phyloP scores from a whole-genome alignment of 2,113 vertebrate genomes.

The Chloroceryle aenea region DNA sequence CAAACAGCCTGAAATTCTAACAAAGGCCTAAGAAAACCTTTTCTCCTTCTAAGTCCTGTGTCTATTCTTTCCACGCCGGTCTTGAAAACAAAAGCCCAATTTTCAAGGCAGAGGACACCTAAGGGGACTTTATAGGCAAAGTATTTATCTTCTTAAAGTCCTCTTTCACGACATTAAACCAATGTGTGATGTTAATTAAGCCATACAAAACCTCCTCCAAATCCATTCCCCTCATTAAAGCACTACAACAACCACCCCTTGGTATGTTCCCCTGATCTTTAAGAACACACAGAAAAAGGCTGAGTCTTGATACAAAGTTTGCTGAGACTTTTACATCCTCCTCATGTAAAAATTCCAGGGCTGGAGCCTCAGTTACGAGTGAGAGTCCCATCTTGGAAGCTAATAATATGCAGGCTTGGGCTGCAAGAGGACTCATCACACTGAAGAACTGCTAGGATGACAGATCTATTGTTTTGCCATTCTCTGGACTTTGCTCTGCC shows the following conservation, averaged over 20 bases:
- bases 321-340: not conserved
- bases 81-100: slow-evolving; percentile 21
- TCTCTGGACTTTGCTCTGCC: not conserved
- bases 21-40: not conserved
- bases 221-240: not conserved
- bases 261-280: not conserved
- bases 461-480: not conserved
- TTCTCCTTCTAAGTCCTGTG: not conserved
- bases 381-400: not conserved
- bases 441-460: not conserved
- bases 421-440: not conserved
- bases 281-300: not conserved
- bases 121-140: not conserved
- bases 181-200: not conserved
- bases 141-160: slow-evolving; percentile 4
- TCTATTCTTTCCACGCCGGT: not conserved
- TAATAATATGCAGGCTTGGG: not conserved
- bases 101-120: slow-evolving; percentile 3
- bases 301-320: not conserved
- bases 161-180: not conserved
- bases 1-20: not conserved
- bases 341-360: not conserved
- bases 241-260: not conserved
- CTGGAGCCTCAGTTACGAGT: not conserved
- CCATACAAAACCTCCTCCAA: not conserved